These are phyloP conservation scores for Littorina saxatilis DNA, from an alignment of 1,140 invertebrate genomes.

Conservation along the genomic window DNA sequence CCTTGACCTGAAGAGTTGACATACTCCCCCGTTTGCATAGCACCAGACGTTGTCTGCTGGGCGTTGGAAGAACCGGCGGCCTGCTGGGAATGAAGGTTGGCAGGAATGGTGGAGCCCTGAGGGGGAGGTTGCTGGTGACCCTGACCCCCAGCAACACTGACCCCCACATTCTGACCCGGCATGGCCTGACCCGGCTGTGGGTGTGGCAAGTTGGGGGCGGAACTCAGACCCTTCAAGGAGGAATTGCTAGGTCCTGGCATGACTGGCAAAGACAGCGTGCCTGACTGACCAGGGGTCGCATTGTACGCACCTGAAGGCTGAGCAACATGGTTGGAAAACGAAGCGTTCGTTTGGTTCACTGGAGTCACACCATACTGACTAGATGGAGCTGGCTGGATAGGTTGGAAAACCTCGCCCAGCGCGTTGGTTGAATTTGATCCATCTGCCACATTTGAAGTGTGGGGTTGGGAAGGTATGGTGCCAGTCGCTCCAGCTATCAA, in stretches of 20 bases:
- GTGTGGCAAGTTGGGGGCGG: not conserved
- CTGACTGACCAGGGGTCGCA: constrained; percentile 2
- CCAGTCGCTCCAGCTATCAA: constrained; percentile 50
- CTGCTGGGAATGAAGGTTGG: constrained; percentile 35
- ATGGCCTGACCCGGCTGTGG: not conserved
- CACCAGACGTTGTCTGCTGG: not conserved
- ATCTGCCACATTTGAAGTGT: not conserved
- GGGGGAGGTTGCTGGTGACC: not conserved
- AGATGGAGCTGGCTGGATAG: constrained; percentile 51
- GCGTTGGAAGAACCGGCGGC: constrained; percentile 1
- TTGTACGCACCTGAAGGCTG: not conserved
- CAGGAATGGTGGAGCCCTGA: constrained; percentile 16
- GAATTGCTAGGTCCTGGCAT: not conserved
- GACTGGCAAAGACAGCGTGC: not conserved
- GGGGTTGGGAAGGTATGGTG: constrained; percentile 6
- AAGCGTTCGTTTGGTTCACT: constrained; percentile 4
- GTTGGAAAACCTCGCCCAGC: constrained; percentile 44
- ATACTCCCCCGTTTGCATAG: constrained; percentile 34
- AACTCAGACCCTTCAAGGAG: not conserved
- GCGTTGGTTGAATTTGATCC: not conserved
- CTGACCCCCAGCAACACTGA: constrained; percentile 23
- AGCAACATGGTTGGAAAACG: constrained; percentile 24
- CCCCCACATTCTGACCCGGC: no score
- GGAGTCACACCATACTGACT: constrained; percentile 42
- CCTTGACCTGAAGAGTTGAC: constrained; percentile 15